A percentile compares a stretch with the other conserved stretches of the same genome.
These are phyloP conservation scores for Dicentrarchus labrax DNA, from an alignment of 2,113 vertebrate genomes.

Conservation along the genomic window DNA sequence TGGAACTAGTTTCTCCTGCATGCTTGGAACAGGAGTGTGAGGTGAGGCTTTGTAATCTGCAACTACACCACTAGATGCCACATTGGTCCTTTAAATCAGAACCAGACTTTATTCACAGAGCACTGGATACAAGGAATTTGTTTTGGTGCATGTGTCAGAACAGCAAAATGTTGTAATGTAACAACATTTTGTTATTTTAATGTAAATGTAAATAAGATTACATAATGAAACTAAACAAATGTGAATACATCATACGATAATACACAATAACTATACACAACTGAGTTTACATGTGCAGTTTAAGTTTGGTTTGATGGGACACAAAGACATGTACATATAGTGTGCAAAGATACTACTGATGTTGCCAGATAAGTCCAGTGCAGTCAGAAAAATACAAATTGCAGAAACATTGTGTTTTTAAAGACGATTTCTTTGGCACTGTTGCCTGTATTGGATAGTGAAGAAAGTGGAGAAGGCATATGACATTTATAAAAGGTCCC, in stretches of 20 bases:
- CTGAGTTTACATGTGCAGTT: background rate
- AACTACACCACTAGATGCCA: too few species aligned
- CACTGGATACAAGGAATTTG: background rate
- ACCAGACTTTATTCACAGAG: background rate
- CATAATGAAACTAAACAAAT: background rate
- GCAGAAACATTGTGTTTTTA: background rate
- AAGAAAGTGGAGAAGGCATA: background rate
- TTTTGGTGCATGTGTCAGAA: background rate
- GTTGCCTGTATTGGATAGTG: background rate
- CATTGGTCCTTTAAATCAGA: too few species aligned
- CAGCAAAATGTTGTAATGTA: background rate
- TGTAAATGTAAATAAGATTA: background rate
- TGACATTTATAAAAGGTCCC: background rate
- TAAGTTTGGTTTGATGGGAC: background rate
- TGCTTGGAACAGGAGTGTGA: too few species aligned
- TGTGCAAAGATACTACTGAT: background rate
- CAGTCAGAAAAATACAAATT: background rate
- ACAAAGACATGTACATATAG: background rate
- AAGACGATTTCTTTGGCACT: too few species aligned
- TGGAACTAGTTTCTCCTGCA: too few species aligned
- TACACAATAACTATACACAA: background rate
- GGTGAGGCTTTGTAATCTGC: too few species aligned
- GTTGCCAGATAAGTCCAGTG: background rate
- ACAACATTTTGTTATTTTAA: too few species aligned
- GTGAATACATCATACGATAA: background rate